Base-by-base conservation (phyloP, 2,797 vertebrate genomes). In the Microctenopoma lineatum region DNA sequence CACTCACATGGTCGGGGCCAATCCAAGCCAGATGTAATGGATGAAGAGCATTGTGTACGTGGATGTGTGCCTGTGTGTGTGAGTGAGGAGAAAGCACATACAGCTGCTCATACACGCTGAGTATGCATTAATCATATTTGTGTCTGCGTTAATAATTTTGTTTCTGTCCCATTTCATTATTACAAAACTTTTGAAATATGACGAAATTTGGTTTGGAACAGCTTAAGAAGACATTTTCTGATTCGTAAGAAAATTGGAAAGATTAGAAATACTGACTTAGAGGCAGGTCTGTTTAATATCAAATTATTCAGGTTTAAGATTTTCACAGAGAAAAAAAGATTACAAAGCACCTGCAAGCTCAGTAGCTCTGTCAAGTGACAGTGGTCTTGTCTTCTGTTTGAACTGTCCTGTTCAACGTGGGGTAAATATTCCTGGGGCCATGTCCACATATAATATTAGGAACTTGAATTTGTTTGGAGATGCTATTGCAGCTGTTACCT, bases 11-110 rank as follows among this genome's bases (percentile, higher is more conserved):
- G 32, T 66, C 77, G 50, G 77, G 58, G 60, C 51, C n/a, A 14
- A 7, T 70, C 79, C 45, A 34, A 53, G 63, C 79, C 84, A 86
- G 83, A 85, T 89, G 84, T 84, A 73, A 78, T n/a, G 81, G 75
- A 83, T 73, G 77, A 77, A 72, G 66, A 67, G 62, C 16, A 63
- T 13, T 58, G 59, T 72, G 74, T 72, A 27, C 46, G 41, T 71
- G 73, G 45, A 48, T 62, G 41, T 66, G 75, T 70, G 66, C 18
- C 14, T 60, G 53, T 48, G 54, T 14, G 57, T 62, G 45, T 70
- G 65, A 64, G 61, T 38, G 58, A 36, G 44, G 18, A 68, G 25
- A 74, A 41, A 58, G 44, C 10, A 11, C 3, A 13, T 21, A 56
- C 58, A 70, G 47, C 45, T 15, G 69, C 75, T 36, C 32, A 51